Conservation (phyloP, 2,888 invertebrate genomes). For the Eilema sororculum region DNA sequence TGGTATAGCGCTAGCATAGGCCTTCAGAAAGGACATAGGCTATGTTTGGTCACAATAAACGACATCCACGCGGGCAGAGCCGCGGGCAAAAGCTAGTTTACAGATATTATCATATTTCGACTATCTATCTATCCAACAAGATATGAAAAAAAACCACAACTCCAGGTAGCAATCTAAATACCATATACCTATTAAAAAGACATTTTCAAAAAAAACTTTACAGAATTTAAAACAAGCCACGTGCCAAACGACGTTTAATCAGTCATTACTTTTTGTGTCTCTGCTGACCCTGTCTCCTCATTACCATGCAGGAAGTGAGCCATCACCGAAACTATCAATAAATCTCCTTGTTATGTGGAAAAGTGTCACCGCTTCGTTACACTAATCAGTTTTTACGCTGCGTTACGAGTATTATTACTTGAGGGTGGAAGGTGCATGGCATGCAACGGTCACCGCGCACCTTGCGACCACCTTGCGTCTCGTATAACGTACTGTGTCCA, state of each 20-base stretch:
- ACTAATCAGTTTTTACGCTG: slow-evolving; percentile 80
- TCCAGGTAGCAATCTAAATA: background rate
- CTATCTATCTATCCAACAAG: too few species aligned
- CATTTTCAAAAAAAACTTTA: slow-evolving; percentile 3
- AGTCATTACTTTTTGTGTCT: slow-evolving; percentile 12
- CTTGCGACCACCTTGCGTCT: slow-evolving; percentile 84
- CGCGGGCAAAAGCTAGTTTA: too few species aligned
- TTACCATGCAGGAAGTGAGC: slow-evolving; percentile 25
- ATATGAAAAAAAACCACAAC: too few species aligned
- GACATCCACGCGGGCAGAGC: too few species aligned
- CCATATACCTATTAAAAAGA: background rate
- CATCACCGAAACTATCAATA: slow-evolving; percentile 30
- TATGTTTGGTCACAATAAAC: too few species aligned
- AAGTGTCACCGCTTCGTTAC: slow-evolving; percentile 62
- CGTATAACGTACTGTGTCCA: slow-evolving; percentile 66
- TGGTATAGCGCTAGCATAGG: too few species aligned
- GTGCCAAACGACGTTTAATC: slow-evolving; percentile 18
- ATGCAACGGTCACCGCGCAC: slow-evolving; percentile 80
- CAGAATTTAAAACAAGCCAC: slow-evolving; percentile 13
- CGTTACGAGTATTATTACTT: slow-evolving; percentile 71
- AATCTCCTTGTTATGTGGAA: slow-evolving; percentile 39
- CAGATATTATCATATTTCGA: too few species aligned
- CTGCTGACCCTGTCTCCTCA: slow-evolving; percentile 13
- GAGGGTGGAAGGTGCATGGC: slow-evolving; percentile 65
- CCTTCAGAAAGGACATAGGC: too few species aligned